These are phyloP conservation scores for Polypedilum vanderplanki DNA, from an alignment of 1,140 invertebrate species.

Conservation along the genomic window DNA sequence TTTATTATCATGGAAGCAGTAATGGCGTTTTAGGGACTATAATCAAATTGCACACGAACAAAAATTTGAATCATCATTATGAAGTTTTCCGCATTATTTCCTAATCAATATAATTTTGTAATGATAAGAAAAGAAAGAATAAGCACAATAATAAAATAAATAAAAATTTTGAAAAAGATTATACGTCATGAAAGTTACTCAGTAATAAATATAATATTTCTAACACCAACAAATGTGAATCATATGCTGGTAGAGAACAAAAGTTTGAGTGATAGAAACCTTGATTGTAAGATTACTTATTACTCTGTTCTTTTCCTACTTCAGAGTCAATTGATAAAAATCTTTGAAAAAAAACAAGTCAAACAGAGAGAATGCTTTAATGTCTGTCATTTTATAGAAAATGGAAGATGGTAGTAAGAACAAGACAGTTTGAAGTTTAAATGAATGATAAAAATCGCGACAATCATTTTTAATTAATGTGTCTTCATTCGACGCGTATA, in stretches of 20 bases:
- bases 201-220: too few species aligned
- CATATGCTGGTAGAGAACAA: too few species aligned
- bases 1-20: slow-evolving; percentile 58
- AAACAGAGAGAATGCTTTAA: not conserved
- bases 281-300: not conserved
- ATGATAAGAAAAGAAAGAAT: too few species aligned
- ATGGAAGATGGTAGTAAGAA: not conserved
- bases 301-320: not conserved
- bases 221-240: too few species aligned
- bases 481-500: not conserved
- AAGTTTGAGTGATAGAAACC: too few species aligned
- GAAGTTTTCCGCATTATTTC: slow-evolving; percentile 54
- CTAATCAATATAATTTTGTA: not conserved
- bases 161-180: too few species aligned
- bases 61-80: slow-evolving; percentile 85
- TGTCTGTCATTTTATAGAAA: not conserved
- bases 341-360: not conserved
- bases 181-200: too few species aligned
- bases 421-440: not conserved
- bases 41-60: slow-evolving; percentile 67
- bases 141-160: too few species aligned
- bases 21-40: slow-evolving; percentile 64
- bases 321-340: not conserved
- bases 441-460: not conserved
- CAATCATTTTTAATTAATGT: not conserved